Conservation (phyloP, 2,888 invertebrate species). For the Seira ritae region DNA sequence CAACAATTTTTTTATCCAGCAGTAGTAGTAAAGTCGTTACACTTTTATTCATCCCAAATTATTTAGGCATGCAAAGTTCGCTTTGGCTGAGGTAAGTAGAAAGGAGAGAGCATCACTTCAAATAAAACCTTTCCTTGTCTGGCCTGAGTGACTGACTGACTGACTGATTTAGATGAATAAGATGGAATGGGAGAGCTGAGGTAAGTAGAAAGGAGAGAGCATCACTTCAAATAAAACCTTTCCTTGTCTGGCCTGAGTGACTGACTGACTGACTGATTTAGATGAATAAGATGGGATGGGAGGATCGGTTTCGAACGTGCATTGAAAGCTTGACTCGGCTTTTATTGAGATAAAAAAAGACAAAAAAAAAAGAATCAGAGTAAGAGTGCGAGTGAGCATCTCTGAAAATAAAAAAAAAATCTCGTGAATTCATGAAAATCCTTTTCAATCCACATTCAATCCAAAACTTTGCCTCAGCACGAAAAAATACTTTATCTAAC, state of each 20-base stretch:
- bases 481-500: slow-evolving; percentile 50
- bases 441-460: slow-evolving; percentile 34
- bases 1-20: too few species aligned
- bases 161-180: slow-evolving; percentile 65
- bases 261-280: slow-evolving; percentile 53
- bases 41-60: too few species aligned
- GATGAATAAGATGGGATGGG: slow-evolving; percentile 69
- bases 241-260: slow-evolving; percentile 18
- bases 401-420: slow-evolving; percentile 23
- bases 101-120: too few species aligned
- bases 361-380: neutral
- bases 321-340: slow-evolving; percentile 53
- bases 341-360: neutral
- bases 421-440: slow-evolving; percentile 44
- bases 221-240: too few species aligned
- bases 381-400: too few species aligned
- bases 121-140: too few species aligned
- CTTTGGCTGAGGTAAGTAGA: too few species aligned
- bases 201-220: too few species aligned
- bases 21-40: too few species aligned
- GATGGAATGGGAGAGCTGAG: slow-evolving; percentile 68
- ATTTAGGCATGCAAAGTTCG: too few species aligned
- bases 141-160: slow-evolving; percentile 35
- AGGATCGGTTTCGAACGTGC: slow-evolving; percentile 68
- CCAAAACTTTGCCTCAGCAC: neutral